These are phyloP conservation scores for Ahaetulla prasina DNA, from an alignment of 2,113 vertebrate species.

Conservation along the genomic window DNA sequence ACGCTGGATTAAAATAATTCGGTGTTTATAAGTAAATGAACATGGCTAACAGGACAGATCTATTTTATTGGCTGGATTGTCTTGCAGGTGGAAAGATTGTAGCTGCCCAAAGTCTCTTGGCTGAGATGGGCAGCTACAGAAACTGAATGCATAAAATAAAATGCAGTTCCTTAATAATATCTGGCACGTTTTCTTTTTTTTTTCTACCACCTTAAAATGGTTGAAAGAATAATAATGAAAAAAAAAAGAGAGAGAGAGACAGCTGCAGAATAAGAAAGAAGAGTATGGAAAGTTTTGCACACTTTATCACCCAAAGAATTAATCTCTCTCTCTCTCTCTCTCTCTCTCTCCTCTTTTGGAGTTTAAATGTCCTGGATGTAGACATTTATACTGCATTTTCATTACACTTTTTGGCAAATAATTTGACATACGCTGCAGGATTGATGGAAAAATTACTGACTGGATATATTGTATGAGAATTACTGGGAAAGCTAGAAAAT, in stretches of 20 bases:
- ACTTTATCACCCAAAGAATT: neutral
- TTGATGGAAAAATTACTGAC: neutral
- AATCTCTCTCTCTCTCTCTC: neutral
- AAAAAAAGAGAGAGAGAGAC: neutral
- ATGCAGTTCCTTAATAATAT: neutral
- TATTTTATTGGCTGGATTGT: neutral
- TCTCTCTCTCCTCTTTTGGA: neutral
- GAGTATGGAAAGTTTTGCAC: neutral
- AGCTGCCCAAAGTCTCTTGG: neutral
- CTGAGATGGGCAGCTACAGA: neutral
- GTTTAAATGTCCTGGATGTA: neutral
- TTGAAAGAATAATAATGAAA: neutral
- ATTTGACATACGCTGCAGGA: neutral
- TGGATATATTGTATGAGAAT: neutral
- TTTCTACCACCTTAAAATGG: neutral
- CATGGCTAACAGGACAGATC: neutral
- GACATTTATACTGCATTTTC: neutral
- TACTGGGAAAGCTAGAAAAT: neutral
- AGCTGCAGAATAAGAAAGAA: neutral
- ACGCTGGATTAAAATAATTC: neutral
- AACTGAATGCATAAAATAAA: neutral
- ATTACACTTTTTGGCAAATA: neutral
- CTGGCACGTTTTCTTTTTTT: neutral
- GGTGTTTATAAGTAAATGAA: neutral
- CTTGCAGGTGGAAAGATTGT: neutral